These are phyloP conservation scores for Myiozetetes cayanensis DNA, from an alignment of 2,113 vertebrate genomes.

Conservation along the genomic window DNA sequence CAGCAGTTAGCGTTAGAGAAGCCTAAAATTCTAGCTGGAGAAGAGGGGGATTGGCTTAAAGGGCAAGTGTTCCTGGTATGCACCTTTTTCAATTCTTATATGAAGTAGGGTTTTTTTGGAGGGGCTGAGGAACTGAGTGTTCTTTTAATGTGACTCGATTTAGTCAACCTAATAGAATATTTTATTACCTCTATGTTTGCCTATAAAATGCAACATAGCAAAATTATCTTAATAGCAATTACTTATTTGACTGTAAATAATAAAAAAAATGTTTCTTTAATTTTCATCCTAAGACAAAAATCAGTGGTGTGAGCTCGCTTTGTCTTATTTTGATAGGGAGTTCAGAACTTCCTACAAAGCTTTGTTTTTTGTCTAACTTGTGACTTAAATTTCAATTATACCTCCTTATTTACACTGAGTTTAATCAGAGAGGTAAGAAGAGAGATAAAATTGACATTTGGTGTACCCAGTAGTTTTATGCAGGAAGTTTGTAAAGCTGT, in stretches of 20 bases:
- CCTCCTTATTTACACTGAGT: background rate
- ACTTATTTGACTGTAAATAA: background rate
- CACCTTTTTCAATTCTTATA: background rate
- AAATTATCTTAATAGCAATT: background rate
- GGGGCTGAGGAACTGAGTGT: background rate
- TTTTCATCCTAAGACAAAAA: background rate
- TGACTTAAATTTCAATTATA: background rate
- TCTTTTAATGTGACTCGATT: background rate
- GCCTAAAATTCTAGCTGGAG: background rate
- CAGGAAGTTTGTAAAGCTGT: background rate
- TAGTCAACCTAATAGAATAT: background rate
- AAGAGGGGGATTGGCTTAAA: background rate
- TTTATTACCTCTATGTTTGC: background rate
- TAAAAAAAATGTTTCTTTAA: background rate
- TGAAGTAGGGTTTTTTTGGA: background rate
- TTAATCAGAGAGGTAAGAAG: background rate
- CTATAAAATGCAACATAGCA: background rate
- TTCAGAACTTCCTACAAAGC: background rate
- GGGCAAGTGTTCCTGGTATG: background rate
- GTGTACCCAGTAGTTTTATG: background rate
- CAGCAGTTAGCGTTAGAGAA: background rate
- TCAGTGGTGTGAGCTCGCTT: rapidly evolving
- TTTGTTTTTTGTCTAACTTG: background rate
- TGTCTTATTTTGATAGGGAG: background rate
- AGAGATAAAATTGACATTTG: background rate